These are phyloP conservation scores for Drosophila lutescens DNA, from an alignment of 2,888 invertebrate genomes.

Conservation along the genomic window DNA sequence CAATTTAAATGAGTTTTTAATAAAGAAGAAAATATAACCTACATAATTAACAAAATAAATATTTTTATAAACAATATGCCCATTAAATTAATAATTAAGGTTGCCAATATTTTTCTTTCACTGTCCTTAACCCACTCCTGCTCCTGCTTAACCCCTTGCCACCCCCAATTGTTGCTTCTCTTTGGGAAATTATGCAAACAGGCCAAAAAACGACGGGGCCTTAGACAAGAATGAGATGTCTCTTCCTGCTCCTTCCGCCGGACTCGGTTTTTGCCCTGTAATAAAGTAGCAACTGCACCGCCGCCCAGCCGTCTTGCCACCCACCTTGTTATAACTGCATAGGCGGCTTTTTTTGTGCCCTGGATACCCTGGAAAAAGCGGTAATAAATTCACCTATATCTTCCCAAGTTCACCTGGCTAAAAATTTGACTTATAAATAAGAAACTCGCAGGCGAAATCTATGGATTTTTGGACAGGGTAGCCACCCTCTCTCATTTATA, in stretches of 20 bases:
- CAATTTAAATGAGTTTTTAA: too few relatives aligned
- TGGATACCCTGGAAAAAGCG: constrained; percentile 22
- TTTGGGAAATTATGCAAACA: constrained; percentile 67
- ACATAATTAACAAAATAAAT: too few relatives aligned
- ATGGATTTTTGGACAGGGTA: background rate
- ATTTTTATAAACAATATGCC: too few relatives aligned
- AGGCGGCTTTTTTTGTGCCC: constrained; percentile 65
- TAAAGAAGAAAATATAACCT: too few relatives aligned
- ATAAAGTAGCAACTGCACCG: constrained; percentile 38
- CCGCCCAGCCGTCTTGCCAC: constrained; percentile 3
- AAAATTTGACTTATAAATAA: background rate
- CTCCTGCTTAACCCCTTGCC: background rate
- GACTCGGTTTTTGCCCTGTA: constrained; percentile 30
- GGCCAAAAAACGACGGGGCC: constrained; percentile 36
- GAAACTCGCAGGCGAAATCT: too few relatives aligned
- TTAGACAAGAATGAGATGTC: constrained; percentile 40
- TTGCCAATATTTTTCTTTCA: background rate
- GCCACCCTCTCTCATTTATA: background rate
- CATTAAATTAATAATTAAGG: too few relatives aligned
- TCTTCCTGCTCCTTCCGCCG: constrained; percentile 5
- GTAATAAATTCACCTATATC: background rate
- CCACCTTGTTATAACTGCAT: constrained; percentile 48
- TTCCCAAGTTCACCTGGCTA: background rate
- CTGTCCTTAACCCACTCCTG: background rate
- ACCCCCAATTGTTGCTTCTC: constrained; percentile 64